Base-by-base conservation (phyloP, 2,797 vertebrate species). In the Acanthiza pusilla region DNA sequence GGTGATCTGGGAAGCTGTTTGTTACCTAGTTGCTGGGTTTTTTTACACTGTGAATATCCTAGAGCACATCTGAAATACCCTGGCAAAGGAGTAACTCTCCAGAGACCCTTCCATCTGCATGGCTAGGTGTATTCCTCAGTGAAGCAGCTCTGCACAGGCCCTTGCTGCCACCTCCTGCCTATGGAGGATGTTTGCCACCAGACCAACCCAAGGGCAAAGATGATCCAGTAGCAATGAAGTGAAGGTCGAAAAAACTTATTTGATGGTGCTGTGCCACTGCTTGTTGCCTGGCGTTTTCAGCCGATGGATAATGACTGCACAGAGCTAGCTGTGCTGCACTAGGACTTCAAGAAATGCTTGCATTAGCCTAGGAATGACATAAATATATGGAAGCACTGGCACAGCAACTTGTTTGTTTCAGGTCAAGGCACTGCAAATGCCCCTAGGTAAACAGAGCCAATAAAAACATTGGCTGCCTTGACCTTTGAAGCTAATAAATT, bases 401-500 rank as follows among this genome's bases (percentile, higher is more conserved):
- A 89, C 89, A 51, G 80, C 0, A 10, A 87, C 85, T 88, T 88
- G 54, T 63, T 94, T 96, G 47, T 96, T 96, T 96, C 80, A 82
- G 91, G 91, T 96, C 38, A 3, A 73, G 79, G 87, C 67, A 62
- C 60, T 77, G 29, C 45, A 86, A 75, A 77, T 73, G 89, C 84
- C 91, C 11, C 6, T 57, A 51, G 91, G 90, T 95, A 96, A 94
- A 96, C 62, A 67, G 34, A 94, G 77, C 42, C 65, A 91, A 62
- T 92, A 66, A 95, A 96, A 96, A 75, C 34, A n/a, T 50, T 71
- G 57, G 26, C 45, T 75, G 26, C 36, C 25, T 79, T 95, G 93
- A 95, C 93, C 91, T 97, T 89, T 91, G 92, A 95, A 91, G 88
- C 68, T 96, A 91, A 96, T 73, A 89, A 96, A 91, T 94, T 76